phyloP scores from a whole-genome alignment of 2,797 vertebrate genomes.

The Brachymystax lenok region DNA sequence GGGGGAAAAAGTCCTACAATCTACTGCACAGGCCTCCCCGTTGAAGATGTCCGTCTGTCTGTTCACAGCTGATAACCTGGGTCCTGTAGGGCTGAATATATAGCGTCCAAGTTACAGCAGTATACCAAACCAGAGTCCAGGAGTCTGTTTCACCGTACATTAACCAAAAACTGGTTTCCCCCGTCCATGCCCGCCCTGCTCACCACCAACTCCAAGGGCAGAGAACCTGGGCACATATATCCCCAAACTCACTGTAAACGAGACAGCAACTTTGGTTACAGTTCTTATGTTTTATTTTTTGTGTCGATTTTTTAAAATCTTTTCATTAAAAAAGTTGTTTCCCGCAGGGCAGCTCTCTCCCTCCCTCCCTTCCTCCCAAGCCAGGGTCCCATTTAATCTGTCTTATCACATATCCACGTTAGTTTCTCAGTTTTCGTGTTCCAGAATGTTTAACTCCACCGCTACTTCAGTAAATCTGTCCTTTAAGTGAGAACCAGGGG shows the following conservation, averaged over 20 bases:
- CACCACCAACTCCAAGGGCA: conserved; percentile 48
- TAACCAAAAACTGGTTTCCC: conserved; percentile 71
- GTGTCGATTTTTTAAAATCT: conserved; percentile 14
- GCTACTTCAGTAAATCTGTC: conserved; percentile 82
- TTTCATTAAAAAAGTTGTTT: conserved; percentile 76
- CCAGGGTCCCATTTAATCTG: conserved; percentile 76
- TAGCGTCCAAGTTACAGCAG: conserved; percentile 84
- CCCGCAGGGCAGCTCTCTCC: conserved; percentile 84
- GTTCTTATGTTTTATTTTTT: conserved; percentile 60
- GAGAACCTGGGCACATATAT: conserved; percentile 77
- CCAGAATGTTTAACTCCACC: conserved; percentile 66
- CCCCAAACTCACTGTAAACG: conserved; percentile 99
- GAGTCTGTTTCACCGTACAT: conserved; percentile 84
- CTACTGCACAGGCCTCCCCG: conserved; percentile 96
- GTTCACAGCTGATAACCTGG: conserved; percentile 89
- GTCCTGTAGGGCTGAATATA: conserved; percentile 88
- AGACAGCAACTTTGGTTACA: conserved; percentile 99
- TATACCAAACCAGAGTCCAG: conserved; percentile 89
- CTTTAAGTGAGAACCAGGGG: conserved; percentile 86
- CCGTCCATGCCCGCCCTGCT: conserved; percentile 46
- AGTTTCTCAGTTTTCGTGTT: conserved; percentile 44
- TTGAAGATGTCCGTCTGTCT: conserved; percentile 80
- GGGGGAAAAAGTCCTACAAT: conserved; percentile 88
- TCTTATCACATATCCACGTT: conserved; percentile 46
- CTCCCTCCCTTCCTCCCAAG: conserved; percentile 73